Evolutionary conservation across 1,140 invertebrate species (phyloP).

Genomic region (Pinna nobilis): DNA sequence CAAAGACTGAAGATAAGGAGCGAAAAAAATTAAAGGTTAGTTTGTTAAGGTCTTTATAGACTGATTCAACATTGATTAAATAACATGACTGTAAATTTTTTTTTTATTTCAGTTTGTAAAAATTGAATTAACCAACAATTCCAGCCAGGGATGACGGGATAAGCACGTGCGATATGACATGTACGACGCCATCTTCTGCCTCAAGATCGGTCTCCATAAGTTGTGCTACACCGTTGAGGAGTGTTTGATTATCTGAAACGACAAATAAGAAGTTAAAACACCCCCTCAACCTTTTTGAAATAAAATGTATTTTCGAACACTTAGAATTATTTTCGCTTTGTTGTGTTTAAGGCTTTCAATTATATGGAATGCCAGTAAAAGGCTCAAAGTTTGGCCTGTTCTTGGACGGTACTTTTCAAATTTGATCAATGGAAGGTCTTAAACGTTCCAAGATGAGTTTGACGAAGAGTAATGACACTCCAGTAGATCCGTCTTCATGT

Average conservation of each 20-base stretch:
- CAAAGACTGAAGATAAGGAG: too few relatives aligned
- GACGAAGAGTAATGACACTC: too few relatives aligned
- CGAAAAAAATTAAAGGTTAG: too few relatives aligned
- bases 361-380: too few relatives aligned
- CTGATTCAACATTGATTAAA: background rate
- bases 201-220: constrained; percentile 85
- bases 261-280: background rate
- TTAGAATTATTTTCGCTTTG: too few relatives aligned
- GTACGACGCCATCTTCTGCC: constrained; percentile 90
- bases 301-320: background rate
- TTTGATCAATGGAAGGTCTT: too few relatives aligned
- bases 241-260: constrained; percentile 77
- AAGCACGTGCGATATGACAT: constrained; percentile 90
- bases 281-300: background rate
- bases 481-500: too few relatives aligned
- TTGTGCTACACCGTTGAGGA: constrained; percentile 88
- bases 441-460: too few relatives aligned
- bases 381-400: too few relatives aligned
- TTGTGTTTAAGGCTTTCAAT: too few relatives aligned
- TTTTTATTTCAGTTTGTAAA: background rate
- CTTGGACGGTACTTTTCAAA: too few relatives aligned
- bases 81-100: background rate
- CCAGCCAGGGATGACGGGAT: constrained; percentile 78
- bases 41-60: too few relatives aligned
- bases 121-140: constrained; percentile 48